These are phyloP conservation scores for Sturnus vulgaris DNA, from an alignment of 2,113 vertebrate genomes.

Conservation along the genomic window DNA sequence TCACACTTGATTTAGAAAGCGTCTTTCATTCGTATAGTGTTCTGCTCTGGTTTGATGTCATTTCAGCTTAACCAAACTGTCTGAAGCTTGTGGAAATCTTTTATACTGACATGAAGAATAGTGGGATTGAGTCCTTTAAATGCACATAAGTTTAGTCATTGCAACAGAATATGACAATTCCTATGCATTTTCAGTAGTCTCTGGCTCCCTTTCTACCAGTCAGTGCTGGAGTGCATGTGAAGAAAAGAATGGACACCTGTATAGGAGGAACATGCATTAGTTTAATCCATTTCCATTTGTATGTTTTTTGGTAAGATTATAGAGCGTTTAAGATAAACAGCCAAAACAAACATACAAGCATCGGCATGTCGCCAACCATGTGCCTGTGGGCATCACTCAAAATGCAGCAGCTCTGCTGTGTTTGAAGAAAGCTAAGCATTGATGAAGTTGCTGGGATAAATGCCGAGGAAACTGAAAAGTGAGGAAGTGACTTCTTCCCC, in stretches of 20 bases:
- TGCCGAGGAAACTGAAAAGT: slow-evolving; percentile 37
- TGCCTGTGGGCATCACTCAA: not conserved
- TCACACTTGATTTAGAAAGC: not conserved
- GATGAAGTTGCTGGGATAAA: slow-evolving; percentile 19
- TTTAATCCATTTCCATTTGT: not conserved
- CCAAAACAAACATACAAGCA: not conserved
- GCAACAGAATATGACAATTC: not conserved
- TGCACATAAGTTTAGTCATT: not conserved
- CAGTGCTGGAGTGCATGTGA: not conserved
- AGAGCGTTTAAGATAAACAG: not conserved
- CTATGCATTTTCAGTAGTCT: not conserved
- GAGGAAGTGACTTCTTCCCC: slow-evolving; percentile 39
- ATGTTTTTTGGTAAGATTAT: not conserved
- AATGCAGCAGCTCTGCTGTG: not conserved
- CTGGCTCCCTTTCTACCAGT: not conserved
- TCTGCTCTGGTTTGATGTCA: not conserved
- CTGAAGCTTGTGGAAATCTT: not conserved
- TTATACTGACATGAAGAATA: not conserved
- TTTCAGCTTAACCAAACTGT: not conserved
- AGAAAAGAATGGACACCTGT: not conserved
- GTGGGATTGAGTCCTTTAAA: not conserved
- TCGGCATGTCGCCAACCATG: not conserved
- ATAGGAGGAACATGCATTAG: not conserved
- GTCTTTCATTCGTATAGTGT: not conserved
- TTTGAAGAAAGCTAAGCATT: slow-evolving; percentile 56